These are phyloP conservation scores for Dryobota labecula DNA, from an alignment of 2,888 invertebrate genomes.

Conservation along the genomic window DNA sequence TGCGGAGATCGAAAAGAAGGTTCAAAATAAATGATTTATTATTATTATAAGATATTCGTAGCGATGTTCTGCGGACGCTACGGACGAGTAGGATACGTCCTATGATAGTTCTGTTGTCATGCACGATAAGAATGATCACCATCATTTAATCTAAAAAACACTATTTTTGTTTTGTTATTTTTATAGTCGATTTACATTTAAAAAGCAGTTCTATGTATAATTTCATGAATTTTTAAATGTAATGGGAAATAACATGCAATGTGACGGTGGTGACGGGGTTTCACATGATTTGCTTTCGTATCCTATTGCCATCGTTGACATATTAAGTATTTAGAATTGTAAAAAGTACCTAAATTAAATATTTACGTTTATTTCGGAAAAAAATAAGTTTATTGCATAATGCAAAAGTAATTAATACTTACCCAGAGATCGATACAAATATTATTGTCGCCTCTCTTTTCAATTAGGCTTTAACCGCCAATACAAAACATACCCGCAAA, in stretches of 20 bases:
- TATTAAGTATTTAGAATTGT: neutral
- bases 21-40: too few species aligned
- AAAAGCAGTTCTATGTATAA: constrained; percentile 7
- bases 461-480: too few species aligned
- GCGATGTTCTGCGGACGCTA: neutral
- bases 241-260: constrained; percentile 24
- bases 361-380: neutral
- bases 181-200: constrained; percentile 12
- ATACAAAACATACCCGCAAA: neutral
- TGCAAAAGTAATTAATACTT: neutral
- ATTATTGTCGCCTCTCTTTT: neutral
- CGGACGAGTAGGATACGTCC: neutral
- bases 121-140: neutral
- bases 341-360: neutral
- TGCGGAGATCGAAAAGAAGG: too few species aligned
- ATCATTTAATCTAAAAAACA: neutral
- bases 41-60: too few species aligned
- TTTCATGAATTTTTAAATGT: constrained; percentile 10
- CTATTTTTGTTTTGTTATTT: neutral
- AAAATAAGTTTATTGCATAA: neutral
- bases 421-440: neutral
- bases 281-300: neutral
- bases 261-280: neutral
- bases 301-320: neutral
- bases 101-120: neutral